These are phyloP conservation scores for Caprella mutica DNA, from an alignment of 2,888 invertebrate genomes.

Conservation along the genomic window DNA sequence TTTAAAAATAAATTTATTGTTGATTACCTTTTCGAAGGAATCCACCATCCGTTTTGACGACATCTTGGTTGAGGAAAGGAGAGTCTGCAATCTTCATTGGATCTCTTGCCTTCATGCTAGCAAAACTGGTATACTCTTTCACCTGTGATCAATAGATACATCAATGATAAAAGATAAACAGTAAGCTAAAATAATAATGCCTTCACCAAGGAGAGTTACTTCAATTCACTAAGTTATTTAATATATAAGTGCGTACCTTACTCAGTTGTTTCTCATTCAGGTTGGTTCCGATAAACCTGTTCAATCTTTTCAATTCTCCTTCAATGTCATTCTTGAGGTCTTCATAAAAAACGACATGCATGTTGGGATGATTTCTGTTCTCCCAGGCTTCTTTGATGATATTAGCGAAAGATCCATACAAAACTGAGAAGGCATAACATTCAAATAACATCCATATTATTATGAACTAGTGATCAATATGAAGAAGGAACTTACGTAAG, in stretches of 20 bases:
- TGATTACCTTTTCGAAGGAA: not conserved
- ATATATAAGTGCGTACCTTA: not conserved
- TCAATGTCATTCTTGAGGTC: constrained; percentile 3
- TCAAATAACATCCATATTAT: too few species aligned
- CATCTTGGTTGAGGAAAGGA: not conserved
- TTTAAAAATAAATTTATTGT: not conserved
- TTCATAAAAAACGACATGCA: constrained; percentile 1
- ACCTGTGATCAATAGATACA: not conserved
- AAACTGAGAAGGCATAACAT: too few species aligned
- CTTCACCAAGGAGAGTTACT: too few species aligned
- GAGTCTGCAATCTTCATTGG: not conserved
- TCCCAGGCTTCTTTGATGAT: not conserved
- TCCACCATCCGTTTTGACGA: constrained; percentile 2
- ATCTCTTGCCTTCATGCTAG: constrained; percentile 1
- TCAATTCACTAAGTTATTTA: not conserved
- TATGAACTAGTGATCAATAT: too few species aligned
- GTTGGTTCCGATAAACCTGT: not conserved
- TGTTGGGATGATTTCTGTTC: not conserved
- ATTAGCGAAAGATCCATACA: not conserved
- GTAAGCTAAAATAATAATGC: too few species aligned
- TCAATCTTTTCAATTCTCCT: not conserved
- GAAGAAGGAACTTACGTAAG: constrained; percentile 1
- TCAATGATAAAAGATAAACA: too few species aligned
- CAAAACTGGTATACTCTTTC: not conserved
- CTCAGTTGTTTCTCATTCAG: not conserved